phyloP scores from a whole-genome alignment of 1,140 invertebrate genomes.

The Cydia fagiglandana region DNA sequence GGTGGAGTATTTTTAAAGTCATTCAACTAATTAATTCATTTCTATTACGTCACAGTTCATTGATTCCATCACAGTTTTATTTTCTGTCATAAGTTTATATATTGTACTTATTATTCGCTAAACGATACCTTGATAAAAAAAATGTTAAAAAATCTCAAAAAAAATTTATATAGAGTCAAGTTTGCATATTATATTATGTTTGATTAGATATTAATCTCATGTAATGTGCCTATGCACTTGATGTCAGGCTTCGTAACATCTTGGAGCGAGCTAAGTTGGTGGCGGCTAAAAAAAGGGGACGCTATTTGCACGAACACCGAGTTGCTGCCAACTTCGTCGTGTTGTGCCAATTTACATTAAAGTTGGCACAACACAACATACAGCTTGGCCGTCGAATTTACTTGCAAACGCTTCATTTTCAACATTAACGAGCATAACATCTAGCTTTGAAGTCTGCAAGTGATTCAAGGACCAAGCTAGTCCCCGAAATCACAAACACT shows the following conservation, averaged over 20 bases:
- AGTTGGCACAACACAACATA: not conserved
- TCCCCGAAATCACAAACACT: slow-evolving; percentile 26
- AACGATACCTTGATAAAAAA: slow-evolving; percentile 69
- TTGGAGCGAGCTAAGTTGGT: slow-evolving; percentile 39
- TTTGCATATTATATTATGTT: slow-evolving; percentile 77
- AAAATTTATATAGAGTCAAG: slow-evolving; percentile 64
- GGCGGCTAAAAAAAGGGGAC: slow-evolving; percentile 29
- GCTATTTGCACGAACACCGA: slow-evolving; percentile 38
- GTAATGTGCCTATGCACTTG: slow-evolving; percentile 77
- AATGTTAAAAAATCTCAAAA: slow-evolving; percentile 63
- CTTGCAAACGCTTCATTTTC: slow-evolving; percentile 4
- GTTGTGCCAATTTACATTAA: slow-evolving; percentile 14
- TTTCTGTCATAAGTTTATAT: slow-evolving; percentile 72
- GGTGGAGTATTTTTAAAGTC: slow-evolving; percentile 72
- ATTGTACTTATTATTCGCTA: slow-evolving; percentile 79
- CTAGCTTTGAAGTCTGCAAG: slow-evolving; percentile 19
- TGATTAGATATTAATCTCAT: slow-evolving; percentile 74
- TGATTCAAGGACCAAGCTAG: slow-evolving; percentile 23
- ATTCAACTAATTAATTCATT: slow-evolving; percentile 62
- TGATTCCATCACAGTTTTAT: slow-evolving; percentile 59
- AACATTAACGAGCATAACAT: not conserved
- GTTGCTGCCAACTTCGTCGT: not conserved
- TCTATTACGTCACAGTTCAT: slow-evolving; percentile 60
- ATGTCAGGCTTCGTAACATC: slow-evolving; percentile 58
- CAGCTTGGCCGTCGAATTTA: slow-evolving; percentile 24